These are phyloP conservation scores for Alces alces DNA, from an alignment of 2,113 vertebrate species.

Conservation along the genomic window DNA sequence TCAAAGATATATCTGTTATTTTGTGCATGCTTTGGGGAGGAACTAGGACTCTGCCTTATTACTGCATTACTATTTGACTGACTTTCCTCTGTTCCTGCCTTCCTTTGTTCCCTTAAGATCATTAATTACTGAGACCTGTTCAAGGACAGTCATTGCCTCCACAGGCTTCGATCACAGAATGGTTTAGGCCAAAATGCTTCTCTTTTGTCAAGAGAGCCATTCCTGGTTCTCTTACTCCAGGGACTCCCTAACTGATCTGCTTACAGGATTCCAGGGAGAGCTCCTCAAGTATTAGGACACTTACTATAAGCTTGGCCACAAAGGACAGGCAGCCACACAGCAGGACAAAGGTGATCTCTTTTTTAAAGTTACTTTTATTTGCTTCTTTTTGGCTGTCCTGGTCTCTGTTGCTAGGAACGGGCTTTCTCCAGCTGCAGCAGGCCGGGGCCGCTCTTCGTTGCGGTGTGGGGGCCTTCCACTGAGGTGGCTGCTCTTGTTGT, in stretches of 20 bases:
- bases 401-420: neutral
- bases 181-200: neutral
- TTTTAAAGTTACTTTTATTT: neutral
- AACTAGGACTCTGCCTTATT: neutral
- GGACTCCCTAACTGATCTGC: neutral
- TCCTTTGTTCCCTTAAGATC: neutral
- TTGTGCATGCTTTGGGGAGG: neutral
- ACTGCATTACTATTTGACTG: neutral
- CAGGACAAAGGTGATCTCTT: neutral
- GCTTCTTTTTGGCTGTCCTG: neutral
- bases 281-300: neutral
- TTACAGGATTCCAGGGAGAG: neutral
- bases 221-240: neutral
- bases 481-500: neutral
- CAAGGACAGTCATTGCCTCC: neutral
- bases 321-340: neutral
- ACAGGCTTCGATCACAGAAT: neutral
- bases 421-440: neutral
- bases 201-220: neutral
- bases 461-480: fast-evolving
- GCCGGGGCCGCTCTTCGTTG: neutral
- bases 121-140: neutral
- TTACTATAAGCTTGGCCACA: neutral
- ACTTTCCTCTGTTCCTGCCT: neutral
- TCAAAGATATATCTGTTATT: neutral